phyloP scores from a whole-genome alignment of 2,797 vertebrate genomes.

The Gallirallus australis region DNA sequence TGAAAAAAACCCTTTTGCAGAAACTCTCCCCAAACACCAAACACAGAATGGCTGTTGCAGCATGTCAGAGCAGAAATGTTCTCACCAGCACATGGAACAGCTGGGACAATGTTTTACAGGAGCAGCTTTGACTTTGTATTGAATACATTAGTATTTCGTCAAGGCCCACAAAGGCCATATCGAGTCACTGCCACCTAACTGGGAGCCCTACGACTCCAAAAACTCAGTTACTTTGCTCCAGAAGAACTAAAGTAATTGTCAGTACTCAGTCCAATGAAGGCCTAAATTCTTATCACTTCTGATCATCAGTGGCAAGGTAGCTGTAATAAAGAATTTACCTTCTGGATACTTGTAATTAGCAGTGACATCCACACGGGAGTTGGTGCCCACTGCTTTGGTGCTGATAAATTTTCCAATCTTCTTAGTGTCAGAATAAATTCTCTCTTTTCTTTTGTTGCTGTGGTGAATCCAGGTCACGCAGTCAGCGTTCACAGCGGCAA shows the following conservation, averaged over 20 bases:
- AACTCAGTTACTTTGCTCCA: background rate
- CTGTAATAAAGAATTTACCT: conserved; percentile 73
- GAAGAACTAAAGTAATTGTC: background rate
- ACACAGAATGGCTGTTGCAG: background rate
- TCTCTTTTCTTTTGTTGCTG: conserved; percentile 74
- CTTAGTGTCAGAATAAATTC: conserved; percentile 76
- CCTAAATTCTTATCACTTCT: background rate
- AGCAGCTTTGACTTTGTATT: background rate
- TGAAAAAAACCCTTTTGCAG: background rate
- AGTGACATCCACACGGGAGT: conserved; percentile 84
- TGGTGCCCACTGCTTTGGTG: conserved; percentile 86
- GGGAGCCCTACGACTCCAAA: background rate
- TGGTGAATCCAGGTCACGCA: conserved; percentile 79
- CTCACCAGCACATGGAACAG: background rate
- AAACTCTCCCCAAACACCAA: background rate
- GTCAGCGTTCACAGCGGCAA: conserved; percentile 91
- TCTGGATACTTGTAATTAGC: conserved; percentile 85
- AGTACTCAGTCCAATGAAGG: background rate
- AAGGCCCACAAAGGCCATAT: background rate
- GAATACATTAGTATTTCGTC: background rate
- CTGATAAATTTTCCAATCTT: conserved; percentile 89
- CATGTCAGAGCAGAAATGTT: background rate
- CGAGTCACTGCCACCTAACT: background rate
- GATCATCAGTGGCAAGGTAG: background rate
- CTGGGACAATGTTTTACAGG: background rate